Evolutionary conservation across 2,797 vertebrate genomes (phyloP), one percentile per base, ranked within the genome.

Genomic region (Brachyalestes nurse): DNA sequence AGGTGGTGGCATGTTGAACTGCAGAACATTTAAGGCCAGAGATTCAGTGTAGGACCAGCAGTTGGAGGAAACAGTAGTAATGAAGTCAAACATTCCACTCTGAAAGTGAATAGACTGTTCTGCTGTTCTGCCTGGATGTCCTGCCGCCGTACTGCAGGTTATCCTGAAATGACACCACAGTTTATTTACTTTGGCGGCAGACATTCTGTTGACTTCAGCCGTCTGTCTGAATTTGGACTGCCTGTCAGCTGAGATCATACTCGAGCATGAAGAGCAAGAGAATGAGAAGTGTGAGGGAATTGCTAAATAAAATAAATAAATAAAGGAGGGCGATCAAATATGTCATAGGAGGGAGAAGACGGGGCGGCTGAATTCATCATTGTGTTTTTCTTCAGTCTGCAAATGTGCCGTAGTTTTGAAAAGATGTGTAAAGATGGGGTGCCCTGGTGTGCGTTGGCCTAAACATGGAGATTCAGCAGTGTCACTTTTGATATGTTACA

Each of bases 161-260:
- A 47, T 72, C 51, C 70, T 38, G 25, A 72, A 57, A 72, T 61
- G 25, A 49, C 28, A 38, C n/a, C 62, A 67, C 25, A 53, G 62
- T 55, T 65, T 65, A 65, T 70, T 61, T 61, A 40, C 64, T 40
- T 61, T 69, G 72, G 51, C 40, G 16, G 34, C 23, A 34, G 61
- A 67, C 38, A 55, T 62, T 45, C 62, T 51, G 47, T 76, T 76
- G 34, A 64, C 57, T 53, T 67, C 75, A 67, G 47, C 34, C 61
- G 34, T 67, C 40, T 55, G 21, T 76, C 45, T 70, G 57, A 81
- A 75, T 70, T 21, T 5, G 16, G 38, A 5, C 23, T 49, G 53
- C 65, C 62, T 75, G 66, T 81, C 58, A 71, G 7, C 57, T 64
- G 67, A 65, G 60, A 77, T 77, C 38, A 72, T 42, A 58, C 61